phyloP scores from a whole-genome alignment of 2,888 invertebrate genomes.

The Heteromurus nitidus region DNA sequence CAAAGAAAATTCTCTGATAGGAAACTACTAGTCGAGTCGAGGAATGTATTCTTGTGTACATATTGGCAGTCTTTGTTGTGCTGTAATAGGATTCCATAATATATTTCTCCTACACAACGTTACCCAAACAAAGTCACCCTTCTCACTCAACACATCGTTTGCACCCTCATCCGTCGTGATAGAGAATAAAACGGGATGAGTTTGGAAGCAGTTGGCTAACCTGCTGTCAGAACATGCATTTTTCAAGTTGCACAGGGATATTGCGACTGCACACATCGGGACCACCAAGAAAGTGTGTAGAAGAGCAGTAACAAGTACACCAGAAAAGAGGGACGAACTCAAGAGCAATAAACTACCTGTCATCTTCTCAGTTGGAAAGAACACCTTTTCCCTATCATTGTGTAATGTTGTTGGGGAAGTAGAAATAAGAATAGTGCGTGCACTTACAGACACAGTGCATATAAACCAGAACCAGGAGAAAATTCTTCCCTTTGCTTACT shows the following conservation, averaged over 20 bases:
- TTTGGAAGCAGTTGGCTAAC: too few species aligned
- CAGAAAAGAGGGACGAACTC: not conserved
- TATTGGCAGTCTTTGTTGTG: conserved; percentile 30
- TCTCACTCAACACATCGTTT: too few species aligned
- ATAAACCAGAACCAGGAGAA: not conserved
- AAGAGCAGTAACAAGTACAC: too few species aligned
- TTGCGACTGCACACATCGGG: too few species aligned
- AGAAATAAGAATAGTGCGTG: conserved; percentile 40
- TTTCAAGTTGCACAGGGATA: too few species aligned
- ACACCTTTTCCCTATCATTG: not conserved
- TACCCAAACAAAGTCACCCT: too few species aligned
- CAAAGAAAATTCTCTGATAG: conserved; percentile 42
- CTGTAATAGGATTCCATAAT: not conserved
- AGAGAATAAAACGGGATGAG: too few species aligned
- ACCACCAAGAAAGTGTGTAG: too few species aligned
- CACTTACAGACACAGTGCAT: conserved; percentile 10
- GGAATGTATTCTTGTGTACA: conserved; percentile 16
- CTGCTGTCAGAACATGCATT: too few species aligned
- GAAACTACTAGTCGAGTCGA: not conserved
- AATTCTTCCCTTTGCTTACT: not conserved
- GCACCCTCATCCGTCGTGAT: too few species aligned
- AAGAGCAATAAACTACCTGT: not conserved
- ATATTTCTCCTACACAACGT: not conserved
- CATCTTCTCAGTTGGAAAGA: conserved; percentile 2
- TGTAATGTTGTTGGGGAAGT: not conserved